Percentiles rank a stretch among this genome's conserved stretches.
Conservation (phyloP, 2,113 vertebrate species). For the Corydoras sp. region DNA sequence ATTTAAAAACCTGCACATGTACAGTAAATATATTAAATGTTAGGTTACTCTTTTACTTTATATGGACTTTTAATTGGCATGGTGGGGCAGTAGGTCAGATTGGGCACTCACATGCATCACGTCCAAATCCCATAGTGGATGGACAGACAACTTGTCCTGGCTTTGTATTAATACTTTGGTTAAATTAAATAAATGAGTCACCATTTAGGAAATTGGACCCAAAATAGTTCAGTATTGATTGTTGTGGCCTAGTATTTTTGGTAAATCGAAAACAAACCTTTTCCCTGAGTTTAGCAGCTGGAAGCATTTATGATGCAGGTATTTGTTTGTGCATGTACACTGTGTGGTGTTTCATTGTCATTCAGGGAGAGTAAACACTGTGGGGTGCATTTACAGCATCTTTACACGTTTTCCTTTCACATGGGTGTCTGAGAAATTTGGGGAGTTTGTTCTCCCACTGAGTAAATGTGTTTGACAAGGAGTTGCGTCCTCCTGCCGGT, state of each 20-base stretch:
- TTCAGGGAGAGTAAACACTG: slow-evolving; percentile 47
- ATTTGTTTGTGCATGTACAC: slow-evolving; percentile 36
- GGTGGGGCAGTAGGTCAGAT: no score
- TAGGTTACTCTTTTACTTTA: no score
- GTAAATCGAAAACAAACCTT: slow-evolving; percentile 12
- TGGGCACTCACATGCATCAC: no score
- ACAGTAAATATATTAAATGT: no score
- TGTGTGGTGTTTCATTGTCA: slow-evolving; percentile 40
- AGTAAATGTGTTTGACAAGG: slow-evolving; percentile 49
- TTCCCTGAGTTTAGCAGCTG: slow-evolving; percentile 2
- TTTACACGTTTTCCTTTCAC: slow-evolving; percentile 49
- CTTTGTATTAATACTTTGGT: no score
- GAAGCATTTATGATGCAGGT: slow-evolving; percentile 24
- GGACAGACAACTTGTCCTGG: no score
- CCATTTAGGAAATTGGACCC: not conserved
- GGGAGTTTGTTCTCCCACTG: slow-evolving; percentile 55
- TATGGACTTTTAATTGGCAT: no score
- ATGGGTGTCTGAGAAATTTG: slow-evolving; percentile 38
- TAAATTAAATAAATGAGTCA: no score
- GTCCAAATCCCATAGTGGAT: no score
- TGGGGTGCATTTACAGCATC: slow-evolving; percentile 37
- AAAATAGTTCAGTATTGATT: not conserved
- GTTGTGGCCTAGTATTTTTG: slow-evolving; percentile 8
- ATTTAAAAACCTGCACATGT: no score
- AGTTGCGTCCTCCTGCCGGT: slow-evolving; percentile 6